phyloP scores from a whole-genome alignment of 2,888 invertebrate species.

The Crioceris asparagi region DNA sequence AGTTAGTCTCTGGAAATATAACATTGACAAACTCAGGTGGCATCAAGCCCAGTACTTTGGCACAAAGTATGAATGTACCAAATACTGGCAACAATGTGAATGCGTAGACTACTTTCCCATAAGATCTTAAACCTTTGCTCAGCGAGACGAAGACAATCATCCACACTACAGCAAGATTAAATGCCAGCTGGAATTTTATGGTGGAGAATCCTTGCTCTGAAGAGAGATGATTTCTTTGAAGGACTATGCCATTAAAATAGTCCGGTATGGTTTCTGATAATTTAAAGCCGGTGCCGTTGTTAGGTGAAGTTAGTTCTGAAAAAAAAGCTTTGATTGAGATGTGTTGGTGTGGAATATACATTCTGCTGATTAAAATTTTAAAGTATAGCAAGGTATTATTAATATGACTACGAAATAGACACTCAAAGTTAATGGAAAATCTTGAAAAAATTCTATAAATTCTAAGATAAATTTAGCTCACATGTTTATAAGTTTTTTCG shows the following conservation, averaged over 20 bases:
- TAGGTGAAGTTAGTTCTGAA: slow-evolving; percentile 11
- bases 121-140: slow-evolving; percentile 77
- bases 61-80: slow-evolving; percentile 61
- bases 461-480: too few relatives aligned
- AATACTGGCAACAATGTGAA: slow-evolving; percentile 70
- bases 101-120: slow-evolving; percentile 73
- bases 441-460: too few relatives aligned
- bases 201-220: slow-evolving; percentile 43
- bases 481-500: too few relatives aligned
- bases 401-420: too few relatives aligned
- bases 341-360: too few relatives aligned
- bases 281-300: slow-evolving; percentile 40
- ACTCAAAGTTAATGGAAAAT: too few relatives aligned
- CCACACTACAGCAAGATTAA: slow-evolving; percentile 85
- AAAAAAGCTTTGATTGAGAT: too few relatives aligned
- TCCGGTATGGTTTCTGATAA: slow-evolving; percentile 70
- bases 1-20: slow-evolving; percentile 68
- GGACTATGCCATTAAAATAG: slow-evolving; percentile 76
- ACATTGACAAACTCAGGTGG: slow-evolving; percentile 55
- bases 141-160: slow-evolving; percentile 78
- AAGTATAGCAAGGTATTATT: too few relatives aligned
- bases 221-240: slow-evolving; percentile 48
- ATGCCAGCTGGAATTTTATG: slow-evolving; percentile 78
- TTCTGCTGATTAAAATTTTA: too few relatives aligned
- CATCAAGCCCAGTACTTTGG: slow-evolving; percentile 62